phyloP scores from a whole-genome alignment of 1,140 invertebrate species.

The Temnothorax longispinosus region DNA sequence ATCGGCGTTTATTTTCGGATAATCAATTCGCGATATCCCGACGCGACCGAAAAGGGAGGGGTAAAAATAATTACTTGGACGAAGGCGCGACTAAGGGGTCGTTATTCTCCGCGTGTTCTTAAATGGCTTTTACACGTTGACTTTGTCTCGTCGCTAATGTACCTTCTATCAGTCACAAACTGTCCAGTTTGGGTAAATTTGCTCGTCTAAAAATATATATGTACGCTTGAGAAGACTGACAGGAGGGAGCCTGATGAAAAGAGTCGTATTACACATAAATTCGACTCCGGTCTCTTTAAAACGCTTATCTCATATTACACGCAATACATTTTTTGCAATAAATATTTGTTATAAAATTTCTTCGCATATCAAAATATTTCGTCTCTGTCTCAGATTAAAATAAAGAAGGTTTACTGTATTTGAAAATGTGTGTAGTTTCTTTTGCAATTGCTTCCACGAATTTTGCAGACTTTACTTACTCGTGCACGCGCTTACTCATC shows the following conservation, averaged over 20 bases:
- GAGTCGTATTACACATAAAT: neutral
- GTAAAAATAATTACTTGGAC: constrained; percentile 73
- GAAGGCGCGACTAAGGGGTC: constrained; percentile 56
- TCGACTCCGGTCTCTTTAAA: neutral
- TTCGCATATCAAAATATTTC: neutral
- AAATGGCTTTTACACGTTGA: neutral
- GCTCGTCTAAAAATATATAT: constrained; percentile 14
- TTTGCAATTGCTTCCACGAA: neutral
- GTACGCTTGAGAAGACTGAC: neutral
- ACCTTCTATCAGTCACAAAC: neutral
- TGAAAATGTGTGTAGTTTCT: neutral
- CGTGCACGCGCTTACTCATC: constrained; percentile 22
- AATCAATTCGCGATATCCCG: constrained; percentile 69
- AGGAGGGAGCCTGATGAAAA: neutral
- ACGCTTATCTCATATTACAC: neutral
- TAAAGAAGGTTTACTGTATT: neutral
- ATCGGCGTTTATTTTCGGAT: constrained; percentile 72
- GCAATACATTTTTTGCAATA: neutral
- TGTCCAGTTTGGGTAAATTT: neutral
- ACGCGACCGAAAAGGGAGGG: constrained; percentile 51
- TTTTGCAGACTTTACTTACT: neutral
- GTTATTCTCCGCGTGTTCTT: constrained; percentile 52
- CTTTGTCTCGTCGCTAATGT: neutral
- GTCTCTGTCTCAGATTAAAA: neutral
- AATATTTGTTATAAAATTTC: neutral